Evolutionary conservation across 2,797 vertebrate genomes (phyloP).

Genomic region (Rachycentron canadum): DNA sequence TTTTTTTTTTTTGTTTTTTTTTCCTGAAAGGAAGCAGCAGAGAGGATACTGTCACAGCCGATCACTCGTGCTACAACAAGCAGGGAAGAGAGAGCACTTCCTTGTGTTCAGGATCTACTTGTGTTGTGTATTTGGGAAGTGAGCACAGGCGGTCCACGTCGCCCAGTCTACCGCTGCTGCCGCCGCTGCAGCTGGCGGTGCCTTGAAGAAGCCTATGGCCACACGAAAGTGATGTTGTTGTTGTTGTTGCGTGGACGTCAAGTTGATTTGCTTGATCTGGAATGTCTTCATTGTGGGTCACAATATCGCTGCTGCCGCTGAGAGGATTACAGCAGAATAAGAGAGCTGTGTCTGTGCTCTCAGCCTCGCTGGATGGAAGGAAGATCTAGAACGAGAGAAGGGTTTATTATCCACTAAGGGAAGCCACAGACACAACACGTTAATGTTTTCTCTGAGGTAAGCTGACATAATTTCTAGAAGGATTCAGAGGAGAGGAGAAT

Average conservation of each 20-base stretch:
- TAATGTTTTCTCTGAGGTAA: slow-evolving; percentile 51
- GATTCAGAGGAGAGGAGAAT: neutral
- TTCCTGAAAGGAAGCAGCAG: slow-evolving; percentile 40
- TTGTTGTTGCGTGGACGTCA: slow-evolving; percentile 28
- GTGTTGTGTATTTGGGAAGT: slow-evolving; percentile 44
- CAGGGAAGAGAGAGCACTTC: slow-evolving; percentile 66
- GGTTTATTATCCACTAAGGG: slow-evolving; percentile 33
- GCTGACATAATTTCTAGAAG: slow-evolving; percentile 8
- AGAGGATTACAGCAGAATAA: slow-evolving; percentile 61
- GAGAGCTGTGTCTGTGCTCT: slow-evolving; percentile 45
- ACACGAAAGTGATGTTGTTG: slow-evolving; percentile 24
- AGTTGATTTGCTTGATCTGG: slow-evolving; percentile 35
- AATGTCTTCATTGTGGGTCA: slow-evolving; percentile 55
- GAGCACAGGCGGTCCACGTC: slow-evolving; percentile 45
- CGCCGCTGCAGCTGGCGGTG: slow-evolving; percentile 2
- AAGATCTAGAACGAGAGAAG: slow-evolving; percentile 42
- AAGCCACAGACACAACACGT: slow-evolving; percentile 21
- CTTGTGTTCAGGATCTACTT: slow-evolving; percentile 58
- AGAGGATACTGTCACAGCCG: slow-evolving; percentile 45
- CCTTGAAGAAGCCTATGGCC: slow-evolving; percentile 4
- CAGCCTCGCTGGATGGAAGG: slow-evolving; percentile 51
- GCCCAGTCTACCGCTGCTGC: slow-evolving; percentile 29
- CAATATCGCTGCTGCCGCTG: slow-evolving; percentile 47
- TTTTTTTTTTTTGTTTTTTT: neutral
- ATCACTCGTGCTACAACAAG: slow-evolving; percentile 51